Conservation (phyloP, 37 sponge, comb jelly and placozoan genomes). For the Haliclona indistincta region DNA sequence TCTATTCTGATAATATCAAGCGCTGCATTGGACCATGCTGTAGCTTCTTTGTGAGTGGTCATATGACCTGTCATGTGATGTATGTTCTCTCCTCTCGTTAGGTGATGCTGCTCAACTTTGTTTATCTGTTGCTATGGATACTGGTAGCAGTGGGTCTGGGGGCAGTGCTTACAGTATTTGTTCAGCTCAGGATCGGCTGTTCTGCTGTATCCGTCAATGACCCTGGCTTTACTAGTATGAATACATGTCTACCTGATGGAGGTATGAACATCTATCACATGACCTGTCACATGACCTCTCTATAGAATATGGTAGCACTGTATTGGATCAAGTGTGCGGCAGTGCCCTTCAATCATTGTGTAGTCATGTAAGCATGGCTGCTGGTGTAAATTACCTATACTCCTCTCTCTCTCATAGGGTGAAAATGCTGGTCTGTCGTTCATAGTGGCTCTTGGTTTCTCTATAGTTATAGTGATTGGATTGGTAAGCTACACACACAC, state of each 20-base stretch:
- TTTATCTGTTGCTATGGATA: conserved; percentile 44
- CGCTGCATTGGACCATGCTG: conserved; percentile 45
- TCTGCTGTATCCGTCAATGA: background rate
- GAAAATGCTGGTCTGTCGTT: conserved; percentile 50
- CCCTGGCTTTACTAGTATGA: background rate
- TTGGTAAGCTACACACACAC: conserved; percentile 34
- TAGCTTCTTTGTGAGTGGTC: conserved; percentile 46
- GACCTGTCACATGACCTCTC: too few relatives aligned
- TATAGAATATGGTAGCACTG: too few relatives aligned
- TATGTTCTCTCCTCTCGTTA: conserved; percentile 4
- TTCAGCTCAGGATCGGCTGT: conserved; percentile 27
- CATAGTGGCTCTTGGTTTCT: conserved; percentile 46
- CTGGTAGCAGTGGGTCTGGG: conserved; percentile 25
- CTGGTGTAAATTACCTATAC: background rate
- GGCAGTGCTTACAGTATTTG: conserved; percentile 32
- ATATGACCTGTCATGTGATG: background rate
- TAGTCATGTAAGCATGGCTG: conserved; percentile 25
- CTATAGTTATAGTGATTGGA: conserved; percentile 47
- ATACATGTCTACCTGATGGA: too few relatives aligned
- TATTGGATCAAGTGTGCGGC: conserved; percentile 6
- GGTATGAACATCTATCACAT: too few relatives aligned
- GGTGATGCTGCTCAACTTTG: conserved; percentile 21
- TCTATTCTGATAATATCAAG: conserved; percentile 46
- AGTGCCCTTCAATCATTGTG: conserved; percentile 27
- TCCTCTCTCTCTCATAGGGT: conserved; percentile 33